Conservation (phyloP, 2,888 invertebrate species). For the Synanthedon myopaeformis region DNA sequence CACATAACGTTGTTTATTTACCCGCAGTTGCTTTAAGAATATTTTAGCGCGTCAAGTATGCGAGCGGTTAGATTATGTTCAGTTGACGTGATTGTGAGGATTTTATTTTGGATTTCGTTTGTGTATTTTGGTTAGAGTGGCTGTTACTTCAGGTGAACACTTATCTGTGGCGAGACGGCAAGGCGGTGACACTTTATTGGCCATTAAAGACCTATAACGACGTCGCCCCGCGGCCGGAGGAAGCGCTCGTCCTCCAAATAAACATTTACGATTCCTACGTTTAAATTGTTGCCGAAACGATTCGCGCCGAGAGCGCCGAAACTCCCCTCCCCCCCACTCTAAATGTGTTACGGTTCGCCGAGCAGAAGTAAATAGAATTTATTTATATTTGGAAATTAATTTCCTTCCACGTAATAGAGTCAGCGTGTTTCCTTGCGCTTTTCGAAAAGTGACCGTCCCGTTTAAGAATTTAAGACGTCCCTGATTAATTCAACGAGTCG, state of each 20-base stretch:
- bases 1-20: not conserved
- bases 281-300: constrained; percentile 64
- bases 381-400: constrained; percentile 64
- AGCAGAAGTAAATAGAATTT: constrained; percentile 62
- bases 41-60: not conserved
- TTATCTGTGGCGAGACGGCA: constrained; percentile 36
- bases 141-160: constrained; percentile 39
- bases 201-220: constrained; percentile 64
- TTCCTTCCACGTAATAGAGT: constrained; percentile 47
- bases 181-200: constrained; percentile 62
- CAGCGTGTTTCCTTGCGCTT: constrained; percentile 32
- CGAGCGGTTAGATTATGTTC: not conserved
- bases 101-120: not conserved
- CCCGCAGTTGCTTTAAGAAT: not conserved
- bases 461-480: constrained; percentile 10
- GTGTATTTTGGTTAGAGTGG: not conserved
- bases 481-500: constrained; percentile 1
- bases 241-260: constrained; percentile 37
- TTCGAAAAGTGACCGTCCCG: constrained; percentile 29
- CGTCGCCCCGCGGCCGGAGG: constrained; percentile 39
- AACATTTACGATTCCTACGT: constrained; percentile 61
- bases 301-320: constrained; percentile 42
- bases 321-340: constrained; percentile 32
- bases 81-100: not conserved
- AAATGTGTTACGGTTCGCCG: constrained; percentile 55